Base-by-base conservation (phyloP, 2,113 vertebrate genomes). In the Silurus glanis region DNA sequence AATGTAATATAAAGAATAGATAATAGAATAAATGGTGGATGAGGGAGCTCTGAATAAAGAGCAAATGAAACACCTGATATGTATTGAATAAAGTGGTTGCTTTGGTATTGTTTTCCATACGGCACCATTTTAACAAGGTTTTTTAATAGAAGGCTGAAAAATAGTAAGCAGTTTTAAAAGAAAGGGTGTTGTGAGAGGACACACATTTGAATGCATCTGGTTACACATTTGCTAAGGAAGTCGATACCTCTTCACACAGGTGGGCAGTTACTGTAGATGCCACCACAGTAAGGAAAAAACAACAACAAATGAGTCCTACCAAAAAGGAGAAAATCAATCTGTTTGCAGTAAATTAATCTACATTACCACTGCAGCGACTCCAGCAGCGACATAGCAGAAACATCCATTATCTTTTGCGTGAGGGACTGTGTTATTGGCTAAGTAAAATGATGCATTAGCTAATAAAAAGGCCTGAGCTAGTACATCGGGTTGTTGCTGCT, bases 261-360 rank as follows among this genome's bases (percentile, higher is more conserved):
- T 87, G 83, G 85, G 72, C 79, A 87, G 86, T 79, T 85, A 87
- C 83, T 87, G 79, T 89, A 87, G 85, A 69, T 85, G 85, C 85
- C 88, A 85, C 79, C 75, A 78, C 61, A 58, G 45, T n/a, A n/a
- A 85, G 86, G 82, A 85, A 86, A 87, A 88, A 62, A 67, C 14
- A 83, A 58, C 82, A 83, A 87, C 87, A 86, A 90, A 90, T 89
- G 86, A 87, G 76, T 85, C 76, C 37, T 62, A 87, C 88, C 75
- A 76, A 89, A 88, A 86, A 83, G 86, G 71, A 66, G 53, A 89
- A 90, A 90, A 90, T 90, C 89, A 90, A 90, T 90, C 88, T 87
- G 88, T 90, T 89, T 87, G 84, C 89, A 90, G 89, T 90, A 83
- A 89, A 90, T 90, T 89, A 90, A 90, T 90, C 89, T 90, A 89